These are phyloP conservation scores for Lipotes vexillifer DNA, from an alignment of 2,113 vertebrate species.

Conservation along the genomic window DNA sequence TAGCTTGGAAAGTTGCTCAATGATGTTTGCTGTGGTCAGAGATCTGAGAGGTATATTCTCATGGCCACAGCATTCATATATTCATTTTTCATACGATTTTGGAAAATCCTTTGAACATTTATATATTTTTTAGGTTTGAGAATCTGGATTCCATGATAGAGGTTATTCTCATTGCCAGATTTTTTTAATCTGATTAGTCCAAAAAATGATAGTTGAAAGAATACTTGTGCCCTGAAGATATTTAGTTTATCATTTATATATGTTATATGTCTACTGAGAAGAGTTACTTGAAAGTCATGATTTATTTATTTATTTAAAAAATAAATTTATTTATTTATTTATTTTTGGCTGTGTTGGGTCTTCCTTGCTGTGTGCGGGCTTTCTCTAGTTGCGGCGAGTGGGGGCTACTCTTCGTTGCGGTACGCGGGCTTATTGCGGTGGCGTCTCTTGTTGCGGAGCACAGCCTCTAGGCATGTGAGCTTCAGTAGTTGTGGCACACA, in stretches of 20 bases:
- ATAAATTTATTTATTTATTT: no score
- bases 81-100: neutral
- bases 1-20: neutral
- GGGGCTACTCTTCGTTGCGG: no score
- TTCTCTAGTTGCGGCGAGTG: no score
- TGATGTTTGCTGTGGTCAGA: neutral
- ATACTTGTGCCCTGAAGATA: neutral
- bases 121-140: neutral
- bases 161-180: neutral
- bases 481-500: no score
- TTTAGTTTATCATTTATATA: neutral
- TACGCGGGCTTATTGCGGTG: accelerated
- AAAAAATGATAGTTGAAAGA: neutral
- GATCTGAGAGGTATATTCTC: neutral
- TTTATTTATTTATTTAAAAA: neutral
- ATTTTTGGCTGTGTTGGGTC: no score
- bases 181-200: neutral
- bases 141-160: neutral
- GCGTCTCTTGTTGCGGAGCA: no score
- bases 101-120: neutral
- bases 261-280: neutral
- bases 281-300: neutral
- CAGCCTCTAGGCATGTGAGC: no score
- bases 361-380: no score
- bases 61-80: neutral